Conservation (phyloP, 2,888 invertebrate species). For the Aplocera efformata region DNA sequence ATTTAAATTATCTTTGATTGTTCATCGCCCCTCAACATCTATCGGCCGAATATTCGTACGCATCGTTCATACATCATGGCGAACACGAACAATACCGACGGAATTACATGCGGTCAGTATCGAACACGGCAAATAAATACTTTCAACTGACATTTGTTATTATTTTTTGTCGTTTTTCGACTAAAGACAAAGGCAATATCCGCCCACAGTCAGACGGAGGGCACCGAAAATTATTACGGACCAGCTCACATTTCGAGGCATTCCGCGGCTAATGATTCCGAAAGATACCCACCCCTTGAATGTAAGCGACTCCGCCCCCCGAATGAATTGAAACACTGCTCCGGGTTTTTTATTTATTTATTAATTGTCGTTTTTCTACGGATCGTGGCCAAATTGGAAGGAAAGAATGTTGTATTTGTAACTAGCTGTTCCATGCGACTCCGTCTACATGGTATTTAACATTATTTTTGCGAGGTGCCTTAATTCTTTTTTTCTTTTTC, state of each 20-base stretch:
- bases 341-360: conserved; percentile 62
- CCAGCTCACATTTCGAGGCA: conserved; percentile 64
- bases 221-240: conserved; percentile 74
- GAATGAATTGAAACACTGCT: conserved; percentile 78
- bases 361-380: conserved; percentile 75
- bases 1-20: conserved; percentile 5
- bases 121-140: conserved; percentile 69
- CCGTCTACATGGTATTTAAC: too few species aligned
- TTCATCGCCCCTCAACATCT: conserved; percentile 11
- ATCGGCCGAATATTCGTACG: conserved; percentile 38
- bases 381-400: conserved; percentile 53
- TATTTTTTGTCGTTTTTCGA: conserved; percentile 57
- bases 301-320: conserved; percentile 75
- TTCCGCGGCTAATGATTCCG: conserved; percentile 77
- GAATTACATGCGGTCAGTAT: conserved; percentile 63
- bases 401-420: conserved; percentile 19
- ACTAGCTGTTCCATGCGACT: too few species aligned
- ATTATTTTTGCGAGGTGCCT: too few species aligned
- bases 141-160: conserved; percentile 61
- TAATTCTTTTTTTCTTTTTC: too few species aligned
- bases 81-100: conserved; percentile 58
- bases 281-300: conserved; percentile 78
- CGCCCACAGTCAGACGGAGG: conserved; percentile 69
- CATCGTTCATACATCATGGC: conserved; percentile 57
- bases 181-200: conserved; percentile 73